Evolutionary conservation across 1,140 invertebrate genomes (phyloP), one percentile per base, ranked within the genome.

Genomic region (Ericerus pela): DNA sequence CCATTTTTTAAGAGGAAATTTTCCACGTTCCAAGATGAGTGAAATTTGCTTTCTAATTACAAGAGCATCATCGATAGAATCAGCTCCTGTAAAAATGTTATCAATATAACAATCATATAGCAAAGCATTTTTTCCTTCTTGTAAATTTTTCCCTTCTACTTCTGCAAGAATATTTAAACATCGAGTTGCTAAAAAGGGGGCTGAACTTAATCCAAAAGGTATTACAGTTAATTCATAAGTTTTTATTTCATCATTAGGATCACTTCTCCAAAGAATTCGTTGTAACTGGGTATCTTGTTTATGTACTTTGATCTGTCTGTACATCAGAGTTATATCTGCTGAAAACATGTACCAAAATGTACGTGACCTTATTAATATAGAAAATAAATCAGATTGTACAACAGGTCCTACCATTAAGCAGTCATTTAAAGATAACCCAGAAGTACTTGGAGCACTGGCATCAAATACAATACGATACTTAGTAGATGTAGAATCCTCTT

Each of bases 251-350:
- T 57, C 58, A 8, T 33, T 22, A 12, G 26, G 30, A 6, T 37
- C 33, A 8, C 30, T 5, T 57, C 58, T 47, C 60, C 58, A 61
- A 1, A 59, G 43, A 33, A 57, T 55, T 11, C 37, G 14, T 41
- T 58, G 58, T 31, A 37, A 59, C 24, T 52, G n/a, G 2, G 8
- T 37, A 47, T 57, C 24, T 12, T 36, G 3, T 10, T 36, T 14
- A 18, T 53, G n/a, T 10, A 62, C 26, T 30, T 20, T 20, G 33
- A 60, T 55, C 29, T 60, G 56, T 24, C 61, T 16, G 56, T 62
- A 62, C 60, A 62, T 62, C 58, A 60, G 59, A 12, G 18, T 31
- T 24, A 61, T 60, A 41, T 64, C 64, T 11, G 59, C 59, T 11
- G 56, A 59, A 22, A 64, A 53, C 3, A 55, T 63, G 51, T 59